Evolutionary conservation across 2,113 vertebrate genomes (phyloP), one percentile per base, ranked within the genome.

Genomic region (Rhipidura dahli): DNA sequence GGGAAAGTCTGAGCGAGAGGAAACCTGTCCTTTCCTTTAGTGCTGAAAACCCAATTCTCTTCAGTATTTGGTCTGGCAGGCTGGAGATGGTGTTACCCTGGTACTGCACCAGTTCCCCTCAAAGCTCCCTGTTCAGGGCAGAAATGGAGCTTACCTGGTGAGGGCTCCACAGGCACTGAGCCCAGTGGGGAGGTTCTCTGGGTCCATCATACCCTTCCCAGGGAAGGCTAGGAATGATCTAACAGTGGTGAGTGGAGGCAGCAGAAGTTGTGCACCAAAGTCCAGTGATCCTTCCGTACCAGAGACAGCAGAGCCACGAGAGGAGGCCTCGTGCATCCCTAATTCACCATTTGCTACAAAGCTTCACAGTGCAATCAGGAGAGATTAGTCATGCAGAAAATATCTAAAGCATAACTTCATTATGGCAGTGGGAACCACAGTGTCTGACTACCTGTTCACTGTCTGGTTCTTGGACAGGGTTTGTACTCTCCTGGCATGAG

Each of bases 341-440:
- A 77, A 87, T 66, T 83, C 86, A 42, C 28, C 6, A 15, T 23
- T 61, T 37, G 4, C 26, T 83, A 31, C 72, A 93, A 76, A 72
- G 49, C 53, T 77, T 86, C 35, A 60, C 79, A 90, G 72, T 57
- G 37, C 44, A 93, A 92, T 83, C 61, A 78, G 9, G 44, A 39
- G 30, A 53, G 75, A 83, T 90, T 81, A 85, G 72, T 90, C 86
- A 84, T 42, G 61, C 83, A 93, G 83, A 89, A 87, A 89, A 83
- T 60, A 54, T 49, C 64, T 40, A 26, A 93, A 68, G 56, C 50
- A 47, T 82, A 93, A 95, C 87, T 94, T 87, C 33, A 49, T 80
- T 91, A 54, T 65, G 3, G 7, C 69, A 42, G 81, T 31, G 30
- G 44, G 80, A 87, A 56, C 26, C n/a, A 31, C 30, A 44, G 22